Conservation (phyloP, 2,888 invertebrate species). For the Caenorhabditis sp. region DNA sequence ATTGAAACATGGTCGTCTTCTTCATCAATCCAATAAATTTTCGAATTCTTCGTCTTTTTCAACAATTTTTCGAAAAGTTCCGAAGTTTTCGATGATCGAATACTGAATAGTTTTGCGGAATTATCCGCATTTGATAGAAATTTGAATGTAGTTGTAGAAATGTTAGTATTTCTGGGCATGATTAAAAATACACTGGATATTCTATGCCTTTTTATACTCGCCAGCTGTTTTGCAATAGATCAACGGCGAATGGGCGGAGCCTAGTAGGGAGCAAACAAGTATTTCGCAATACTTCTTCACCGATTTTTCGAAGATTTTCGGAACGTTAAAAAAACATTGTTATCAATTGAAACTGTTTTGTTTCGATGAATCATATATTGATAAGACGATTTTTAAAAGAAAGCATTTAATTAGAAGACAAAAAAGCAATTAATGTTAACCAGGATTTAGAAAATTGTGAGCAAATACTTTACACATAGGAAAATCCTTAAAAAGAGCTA, state of each 20-base stretch:
- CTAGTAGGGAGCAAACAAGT: background rate
- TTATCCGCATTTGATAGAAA: background rate
- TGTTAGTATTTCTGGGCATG: background rate
- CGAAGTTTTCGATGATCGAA: background rate
- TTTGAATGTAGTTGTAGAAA: background rate
- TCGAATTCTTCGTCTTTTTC: background rate
- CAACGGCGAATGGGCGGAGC: background rate
- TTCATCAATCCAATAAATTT: background rate
- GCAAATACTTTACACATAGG: background rate
- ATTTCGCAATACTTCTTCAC: background rate
- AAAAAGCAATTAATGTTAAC: background rate
- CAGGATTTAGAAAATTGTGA: background rate
- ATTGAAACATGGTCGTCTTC: background rate
- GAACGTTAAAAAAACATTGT: background rate
- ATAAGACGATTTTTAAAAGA: too few species aligned
- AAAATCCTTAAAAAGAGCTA: background rate
- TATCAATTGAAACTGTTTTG: background rate
- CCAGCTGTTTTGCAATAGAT: background rate
- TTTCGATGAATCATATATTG: too few species aligned
- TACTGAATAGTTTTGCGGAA: background rate
- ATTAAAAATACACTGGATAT: background rate
- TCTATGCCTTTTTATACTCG: background rate
- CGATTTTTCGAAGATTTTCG: background rate
- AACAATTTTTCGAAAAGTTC: background rate
- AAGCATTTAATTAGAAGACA: too few species aligned